A percentile compares a stretch with the other conserved stretches of the same genome.
These are phyloP conservation scores for Bryconaethiops microstoma DNA, from an alignment of 2,797 vertebrate genomes.

Conservation along the genomic window DNA sequence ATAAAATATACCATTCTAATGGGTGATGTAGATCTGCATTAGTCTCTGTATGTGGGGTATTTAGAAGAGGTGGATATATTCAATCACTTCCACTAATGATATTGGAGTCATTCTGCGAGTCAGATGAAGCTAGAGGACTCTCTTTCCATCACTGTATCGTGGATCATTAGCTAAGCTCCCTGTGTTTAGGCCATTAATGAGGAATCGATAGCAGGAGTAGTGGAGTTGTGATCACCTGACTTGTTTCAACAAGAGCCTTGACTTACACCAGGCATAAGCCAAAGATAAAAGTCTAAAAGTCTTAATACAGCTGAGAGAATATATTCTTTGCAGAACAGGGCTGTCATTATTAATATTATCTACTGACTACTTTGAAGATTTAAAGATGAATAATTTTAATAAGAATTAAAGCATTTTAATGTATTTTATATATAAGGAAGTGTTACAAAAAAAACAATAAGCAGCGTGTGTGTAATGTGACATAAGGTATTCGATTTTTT, in stretches of 20 bases:
- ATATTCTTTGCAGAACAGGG: background rate
- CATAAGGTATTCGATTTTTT: too few species aligned
- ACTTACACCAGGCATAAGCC: conserved; percentile 58
- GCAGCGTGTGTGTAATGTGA: too few species aligned
- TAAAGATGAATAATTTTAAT: background rate
- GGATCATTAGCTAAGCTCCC: conserved; percentile 54
- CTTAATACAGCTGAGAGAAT: background rate
- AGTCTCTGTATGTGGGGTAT: background rate
- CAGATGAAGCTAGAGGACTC: conserved; percentile 36
- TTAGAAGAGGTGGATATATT: conserved; percentile 37
- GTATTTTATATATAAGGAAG: too few species aligned
- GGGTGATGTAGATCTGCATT: conserved; percentile 13
- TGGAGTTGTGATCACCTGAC: conserved; percentile 48
- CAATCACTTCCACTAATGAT: conserved; percentile 43
- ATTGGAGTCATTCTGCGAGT: conserved; percentile 36
- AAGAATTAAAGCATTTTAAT: background rate
- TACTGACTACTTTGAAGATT: background rate
- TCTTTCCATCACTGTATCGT: conserved; percentile 51
- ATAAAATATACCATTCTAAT: conserved; percentile 21
- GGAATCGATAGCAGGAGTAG: conserved; percentile 42
- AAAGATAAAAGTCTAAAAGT: conserved; percentile 54
- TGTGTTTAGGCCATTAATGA: conserved; percentile 55
- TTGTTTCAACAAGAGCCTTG: conserved; percentile 72
- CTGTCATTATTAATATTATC: background rate
- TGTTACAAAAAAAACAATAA: too few species aligned